Percentiles rank a stretch among this genome's conserved stretches.
Evolutionary conservation across 2,888 invertebrate genomes (phyloP).

Genomic region (Protonemura montana): DNA sequence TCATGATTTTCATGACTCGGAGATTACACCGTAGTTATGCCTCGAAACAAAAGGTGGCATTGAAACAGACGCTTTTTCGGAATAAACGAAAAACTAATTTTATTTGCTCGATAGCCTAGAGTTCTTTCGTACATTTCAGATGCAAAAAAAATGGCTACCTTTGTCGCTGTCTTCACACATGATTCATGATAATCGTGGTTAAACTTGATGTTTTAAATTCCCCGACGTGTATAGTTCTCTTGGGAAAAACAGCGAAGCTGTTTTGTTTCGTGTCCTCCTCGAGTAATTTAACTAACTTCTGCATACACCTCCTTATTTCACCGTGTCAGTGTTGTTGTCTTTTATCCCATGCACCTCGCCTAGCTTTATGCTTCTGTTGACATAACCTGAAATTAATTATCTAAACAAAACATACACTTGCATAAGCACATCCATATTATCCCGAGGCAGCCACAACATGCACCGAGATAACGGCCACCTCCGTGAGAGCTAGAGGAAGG

Average conservation of each 20-base stretch:
- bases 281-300: not conserved
- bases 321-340: not conserved
- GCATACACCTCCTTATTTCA: not conserved
- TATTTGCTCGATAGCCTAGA: not conserved
- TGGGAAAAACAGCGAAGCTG: not conserved
- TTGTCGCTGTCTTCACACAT: not conserved
- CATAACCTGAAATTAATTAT: not conserved
- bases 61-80: conserved; percentile 22
- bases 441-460: not conserved
- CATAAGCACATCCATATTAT: not conserved
- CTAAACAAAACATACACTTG: not conserved
- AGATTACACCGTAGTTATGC: conserved; percentile 25
- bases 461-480: not conserved
- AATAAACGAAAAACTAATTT: conserved; percentile 2
- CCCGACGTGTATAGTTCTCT: not conserved
- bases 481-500: not conserved
- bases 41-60: not conserved
- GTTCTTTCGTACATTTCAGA: not conserved
- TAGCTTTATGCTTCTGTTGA: not conserved
- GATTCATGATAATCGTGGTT: not conserved
- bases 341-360: too few relatives aligned
- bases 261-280: not conserved
- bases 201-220: not conserved
- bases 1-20: conserved; percentile 37
- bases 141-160: not conserved